Conservation (phyloP, 2,113 vertebrate genomes). For the Leptocoma aspasia region DNA sequence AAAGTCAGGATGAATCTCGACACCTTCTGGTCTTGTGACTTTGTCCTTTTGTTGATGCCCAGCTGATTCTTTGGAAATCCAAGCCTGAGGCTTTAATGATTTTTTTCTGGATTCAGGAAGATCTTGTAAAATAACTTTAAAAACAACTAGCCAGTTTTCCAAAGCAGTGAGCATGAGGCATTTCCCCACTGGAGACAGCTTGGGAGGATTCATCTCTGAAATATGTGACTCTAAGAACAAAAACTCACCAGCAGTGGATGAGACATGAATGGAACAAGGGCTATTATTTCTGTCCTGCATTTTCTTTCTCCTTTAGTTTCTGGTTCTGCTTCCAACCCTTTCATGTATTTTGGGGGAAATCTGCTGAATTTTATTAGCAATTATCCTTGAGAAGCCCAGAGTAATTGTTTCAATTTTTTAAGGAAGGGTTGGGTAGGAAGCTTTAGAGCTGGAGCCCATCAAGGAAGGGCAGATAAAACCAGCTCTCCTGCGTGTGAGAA, state of each 20-base stretch:
- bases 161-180: background rate
- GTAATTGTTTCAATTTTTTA: constrained; percentile 47
- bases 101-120: background rate
- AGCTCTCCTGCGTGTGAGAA: background rate
- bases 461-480: constrained; percentile 9
- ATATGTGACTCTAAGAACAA: constrained; percentile 37
- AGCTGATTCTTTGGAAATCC: background rate
- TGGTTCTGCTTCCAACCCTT: constrained; percentile 17
- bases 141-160: background rate
- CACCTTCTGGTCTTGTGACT: background rate
- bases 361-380: constrained; percentile 34
- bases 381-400: background rate
- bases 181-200: background rate
- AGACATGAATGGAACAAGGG: constrained; percentile 22
- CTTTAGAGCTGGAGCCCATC: background rate
- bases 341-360: constrained; percentile 35
- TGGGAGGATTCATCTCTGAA: constrained; percentile 28
- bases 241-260: constrained; percentile 20
- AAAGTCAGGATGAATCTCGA: background rate
- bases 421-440: constrained; percentile 11
- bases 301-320: constrained; percentile 39
- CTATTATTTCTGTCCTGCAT: constrained; percentile 48
- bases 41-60: background rate
- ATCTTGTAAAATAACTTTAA: background rate
- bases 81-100: background rate